Percentiles rank a stretch among this genome's conserved stretches.
Evolutionary conservation across 1,140 invertebrate genomes (phyloP).

Genomic region (Onthophagus taurus): DNA sequence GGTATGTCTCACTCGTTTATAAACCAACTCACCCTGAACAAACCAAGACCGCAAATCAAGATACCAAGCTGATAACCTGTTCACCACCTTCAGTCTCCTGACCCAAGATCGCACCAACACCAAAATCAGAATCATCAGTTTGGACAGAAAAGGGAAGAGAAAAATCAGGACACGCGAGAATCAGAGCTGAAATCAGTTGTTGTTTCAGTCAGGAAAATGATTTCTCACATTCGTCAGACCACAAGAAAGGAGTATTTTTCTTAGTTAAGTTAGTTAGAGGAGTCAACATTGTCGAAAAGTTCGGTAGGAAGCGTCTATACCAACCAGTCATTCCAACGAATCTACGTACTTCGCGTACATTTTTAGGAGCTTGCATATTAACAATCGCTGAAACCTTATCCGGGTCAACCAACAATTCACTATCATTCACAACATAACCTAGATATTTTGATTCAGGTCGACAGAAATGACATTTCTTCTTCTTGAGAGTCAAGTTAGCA

Average conservation of each 20-base stretch:
- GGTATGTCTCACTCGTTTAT: too few species aligned
- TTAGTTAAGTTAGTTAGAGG: conserved; percentile 24
- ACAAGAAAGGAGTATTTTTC: background rate
- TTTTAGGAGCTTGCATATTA: conserved; percentile 21
- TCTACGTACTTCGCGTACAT: conserved; percentile 18
- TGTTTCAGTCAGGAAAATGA: conserved; percentile 26
- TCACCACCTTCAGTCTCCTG: background rate
- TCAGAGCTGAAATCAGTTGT: conserved; percentile 7
- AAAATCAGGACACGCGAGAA: conserved; percentile 19
- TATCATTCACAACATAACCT: conserved; percentile 29
- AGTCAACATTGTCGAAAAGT: conserved; percentile 36
- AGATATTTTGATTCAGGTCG: conserved; percentile 23
- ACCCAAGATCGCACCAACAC: conserved; percentile 12
- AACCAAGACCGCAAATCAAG: too few species aligned
- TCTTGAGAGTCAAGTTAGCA: background rate
- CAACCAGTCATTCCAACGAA: conserved; percentile 40
- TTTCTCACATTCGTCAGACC: background rate
- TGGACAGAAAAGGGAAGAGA: conserved; percentile 8
- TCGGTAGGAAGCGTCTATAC: conserved; percentile 37
- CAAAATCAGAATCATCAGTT: conserved; percentile 11
- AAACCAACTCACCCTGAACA: too few species aligned
- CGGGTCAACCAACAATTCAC: conserved; percentile 27
- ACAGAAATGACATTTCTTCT: background rate
- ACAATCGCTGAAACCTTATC: conserved; percentile 29
- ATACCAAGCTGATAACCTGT: background rate